Evolutionary conservation across 2,888 invertebrate species (phyloP), one percentile per base, ranked within the genome.

Genomic region (Laspeyria flexula): DNA sequence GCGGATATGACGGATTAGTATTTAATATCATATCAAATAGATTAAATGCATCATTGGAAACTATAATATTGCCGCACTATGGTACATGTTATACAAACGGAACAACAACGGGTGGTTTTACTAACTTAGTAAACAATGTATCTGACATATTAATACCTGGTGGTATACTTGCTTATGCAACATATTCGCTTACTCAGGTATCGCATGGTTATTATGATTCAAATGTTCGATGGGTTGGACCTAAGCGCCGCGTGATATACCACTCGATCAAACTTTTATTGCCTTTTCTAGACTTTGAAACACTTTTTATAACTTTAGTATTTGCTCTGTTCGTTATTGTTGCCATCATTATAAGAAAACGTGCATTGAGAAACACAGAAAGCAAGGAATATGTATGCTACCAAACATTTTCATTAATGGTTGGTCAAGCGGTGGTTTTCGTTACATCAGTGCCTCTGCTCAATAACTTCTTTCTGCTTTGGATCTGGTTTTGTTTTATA

Each of bases 401-500:
- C 50, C 64, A 70, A 42, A 65, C 78, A 4, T 74, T 78, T 6
- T 66, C 68, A 9, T 61, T 85, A 53, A 80, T 85, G 50, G 55
- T 86, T 11, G 85, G 86, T 0, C 81, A 83, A 55, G 60, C 55
- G 34, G 65, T 71, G 0, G 71, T 65, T 12, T 79, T 81, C 38
- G 54, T 65, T 42, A 76, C 81, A 0, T 71, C 71, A 29, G 77
- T 75, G 15, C 67, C 65, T 49, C 40, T 80, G 0, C 47, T 73
- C 6, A 86, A 85, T 45, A 62, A 33, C 38, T 55, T 83, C 3
- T 81, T 78, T 44, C 42, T 75, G 0, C 43, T 81, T 11, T 87
- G 86, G 87, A 68, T 88, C 55, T 86, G 85, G 86, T 84, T 76
- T 56, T 83, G 81, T 45, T 65, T 83, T 15, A 55, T 87, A n/a